A percentile compares a stretch with the other conserved stretches of the same genome.
phyloP scores from a whole-genome alignment of 2,797 vertebrate genomes.

The Picus viridis region DNA sequence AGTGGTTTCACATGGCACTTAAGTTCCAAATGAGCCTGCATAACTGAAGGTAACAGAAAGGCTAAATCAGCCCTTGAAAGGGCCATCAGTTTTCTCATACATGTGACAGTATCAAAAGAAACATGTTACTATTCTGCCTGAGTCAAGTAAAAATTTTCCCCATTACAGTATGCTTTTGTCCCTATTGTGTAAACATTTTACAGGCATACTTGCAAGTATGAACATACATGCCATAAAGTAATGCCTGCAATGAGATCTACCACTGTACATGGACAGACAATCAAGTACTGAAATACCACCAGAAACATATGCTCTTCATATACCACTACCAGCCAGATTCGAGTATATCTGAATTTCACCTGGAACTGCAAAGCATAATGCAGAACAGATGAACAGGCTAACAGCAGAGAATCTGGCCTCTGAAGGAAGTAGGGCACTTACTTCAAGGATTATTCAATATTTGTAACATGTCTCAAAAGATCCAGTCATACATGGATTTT shows the following conservation, averaged over 20 bases:
- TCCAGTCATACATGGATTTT: neutral
- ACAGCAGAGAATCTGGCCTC: neutral
- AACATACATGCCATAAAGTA: neutral
- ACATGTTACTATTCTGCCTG: rapidly evolving
- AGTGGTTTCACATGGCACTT: neutral
- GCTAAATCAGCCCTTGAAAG: neutral
- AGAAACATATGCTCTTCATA: neutral
- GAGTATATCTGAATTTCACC: neutral
- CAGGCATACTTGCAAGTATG: neutral
- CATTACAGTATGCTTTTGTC: no score
- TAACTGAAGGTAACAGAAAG: neutral
- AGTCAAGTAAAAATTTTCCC: neutral
- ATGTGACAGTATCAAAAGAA: neutral
- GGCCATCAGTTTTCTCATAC: neutral
- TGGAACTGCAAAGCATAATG: neutral
- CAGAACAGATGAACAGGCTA: neutral
- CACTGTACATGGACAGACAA: neutral
- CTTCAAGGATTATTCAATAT: neutral
- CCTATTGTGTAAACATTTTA: neutral
- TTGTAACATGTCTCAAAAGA: neutral
- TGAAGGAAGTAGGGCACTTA: neutral
- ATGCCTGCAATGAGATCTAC: neutral
- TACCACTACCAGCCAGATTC: neutral
- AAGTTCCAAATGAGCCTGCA: neutral
- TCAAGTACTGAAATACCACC: neutral